phyloP scores from a whole-genome alignment of 2,113 vertebrate species.

The Lipophrys pholis region DNA sequence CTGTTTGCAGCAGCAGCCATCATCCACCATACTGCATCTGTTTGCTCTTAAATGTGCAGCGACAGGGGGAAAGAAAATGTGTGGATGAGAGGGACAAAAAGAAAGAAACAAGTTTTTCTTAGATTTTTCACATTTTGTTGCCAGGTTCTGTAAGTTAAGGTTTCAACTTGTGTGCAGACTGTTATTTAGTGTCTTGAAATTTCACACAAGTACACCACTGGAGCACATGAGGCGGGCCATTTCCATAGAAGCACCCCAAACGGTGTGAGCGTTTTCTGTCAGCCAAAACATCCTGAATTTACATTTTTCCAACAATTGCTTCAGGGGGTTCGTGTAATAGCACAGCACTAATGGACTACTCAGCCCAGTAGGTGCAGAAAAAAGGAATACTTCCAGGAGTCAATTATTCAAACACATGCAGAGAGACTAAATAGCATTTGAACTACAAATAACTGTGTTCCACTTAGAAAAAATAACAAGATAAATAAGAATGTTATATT shows the following conservation, averaged over 20 bases:
- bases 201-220: no score
- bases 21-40: conserved; percentile 32
- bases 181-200: conserved; percentile 32
- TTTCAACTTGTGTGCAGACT: not conserved
- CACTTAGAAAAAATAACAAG: not conserved
- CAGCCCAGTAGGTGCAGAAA: conserved; percentile 3
- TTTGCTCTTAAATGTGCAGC: conserved; percentile 4
- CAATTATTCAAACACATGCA: conserved; percentile 5
- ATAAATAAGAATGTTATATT: not conserved
- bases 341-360: conserved; percentile 41
- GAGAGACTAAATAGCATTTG: not conserved
- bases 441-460: not conserved
- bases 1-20: conserved; percentile 40
- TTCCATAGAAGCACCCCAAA: not conserved
- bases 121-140: not conserved
- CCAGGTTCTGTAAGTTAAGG: not conserved
- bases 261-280: not conserved
- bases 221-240: conserved; percentile 29
- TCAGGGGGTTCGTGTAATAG: conserved; percentile 9
- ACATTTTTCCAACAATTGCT: conserved; percentile 44
- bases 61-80: no score
- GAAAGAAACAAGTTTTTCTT: not conserved
- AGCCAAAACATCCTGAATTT: conserved; percentile 29
- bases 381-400: conserved; percentile 3
- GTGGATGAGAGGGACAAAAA: not conserved